A percentile compares a stretch with the other conserved stretches of the same genome.
phyloP scores from a whole-genome alignment of 2,888 invertebrate genomes.

The Brachynemurus nebulosus region DNA sequence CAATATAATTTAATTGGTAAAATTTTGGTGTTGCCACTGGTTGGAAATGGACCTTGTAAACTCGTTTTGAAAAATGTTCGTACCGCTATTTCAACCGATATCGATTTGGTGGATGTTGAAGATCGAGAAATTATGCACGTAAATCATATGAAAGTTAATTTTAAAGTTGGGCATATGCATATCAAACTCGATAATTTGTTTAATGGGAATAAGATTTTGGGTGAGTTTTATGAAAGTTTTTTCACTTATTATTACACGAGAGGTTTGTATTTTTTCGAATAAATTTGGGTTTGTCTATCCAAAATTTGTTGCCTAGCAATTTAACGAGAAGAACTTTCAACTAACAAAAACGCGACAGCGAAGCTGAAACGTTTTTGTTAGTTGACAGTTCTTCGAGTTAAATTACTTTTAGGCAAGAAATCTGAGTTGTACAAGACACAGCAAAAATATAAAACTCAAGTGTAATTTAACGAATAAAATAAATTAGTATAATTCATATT shows the following conservation, averaged over 20 bases:
- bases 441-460: neutral
- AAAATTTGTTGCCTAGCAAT: too few species aligned
- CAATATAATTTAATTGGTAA: slow-evolving; percentile 44
- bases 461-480: too few species aligned
- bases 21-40: slow-evolving; percentile 40
- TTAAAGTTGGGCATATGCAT: slow-evolving; percentile 37
- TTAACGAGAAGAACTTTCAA: too few species aligned
- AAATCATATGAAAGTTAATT: slow-evolving; percentile 40
- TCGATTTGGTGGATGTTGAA: slow-evolving; percentile 32
- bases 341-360: too few species aligned
- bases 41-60: slow-evolving; percentile 40
- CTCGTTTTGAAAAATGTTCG: slow-evolving; percentile 38
- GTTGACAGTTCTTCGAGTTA: too few species aligned
- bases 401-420: too few species aligned
- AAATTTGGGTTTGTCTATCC: too few species aligned
- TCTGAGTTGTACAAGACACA: neutral
- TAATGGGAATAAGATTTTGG: slow-evolving; percentile 45
- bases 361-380: too few species aligned
- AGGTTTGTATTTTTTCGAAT: too few species aligned
- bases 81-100: slow-evolving; percentile 36
- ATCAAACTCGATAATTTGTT: slow-evolving; percentile 43
- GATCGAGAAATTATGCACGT: slow-evolving; percentile 33
- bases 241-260: too few species aligned
- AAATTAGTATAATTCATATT: too few species aligned
- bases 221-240: slow-evolving; percentile 26